These are phyloP conservation scores for Hyles euphorbiae DNA, from an alignment of 1,140 invertebrate genomes.

Conservation along the genomic window DNA sequence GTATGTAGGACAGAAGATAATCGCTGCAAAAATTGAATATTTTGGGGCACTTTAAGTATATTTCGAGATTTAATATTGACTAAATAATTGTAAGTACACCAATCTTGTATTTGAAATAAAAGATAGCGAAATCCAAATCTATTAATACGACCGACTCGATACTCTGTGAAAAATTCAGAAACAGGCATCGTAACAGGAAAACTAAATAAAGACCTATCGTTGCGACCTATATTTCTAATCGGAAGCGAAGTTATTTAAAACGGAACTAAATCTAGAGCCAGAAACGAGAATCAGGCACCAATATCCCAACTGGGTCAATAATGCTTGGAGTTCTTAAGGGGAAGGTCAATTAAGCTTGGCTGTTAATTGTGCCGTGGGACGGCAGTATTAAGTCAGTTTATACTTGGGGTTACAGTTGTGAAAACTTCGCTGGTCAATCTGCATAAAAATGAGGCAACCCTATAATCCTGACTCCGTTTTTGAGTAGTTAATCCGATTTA, in stretches of 20 bases:
- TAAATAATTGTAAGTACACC: too few species aligned
- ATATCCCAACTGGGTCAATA: constrained; percentile 15
- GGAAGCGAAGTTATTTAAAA: neutral
- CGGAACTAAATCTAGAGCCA: constrained; percentile 6
- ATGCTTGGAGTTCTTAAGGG: constrained; percentile 12
- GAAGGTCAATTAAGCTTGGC: constrained; percentile 16
- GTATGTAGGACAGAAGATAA: too few species aligned
- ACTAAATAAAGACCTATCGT: too few species aligned
- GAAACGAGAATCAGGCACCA: constrained; percentile 2
- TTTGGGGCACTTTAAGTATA: too few species aligned
- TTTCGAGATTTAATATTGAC: too few species aligned
- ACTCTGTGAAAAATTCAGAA: too few species aligned
- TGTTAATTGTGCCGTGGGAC: constrained; percentile 18
- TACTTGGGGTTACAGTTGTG: constrained; percentile 19
- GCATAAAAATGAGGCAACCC: constrained; percentile 35
- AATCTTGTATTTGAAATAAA: too few species aligned
- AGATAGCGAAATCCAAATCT: too few species aligned
- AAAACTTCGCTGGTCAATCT: constrained; percentile 35
- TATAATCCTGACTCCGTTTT: constrained; percentile 15
- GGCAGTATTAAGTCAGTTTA: constrained; percentile 32
- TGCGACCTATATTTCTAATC: too few species aligned
- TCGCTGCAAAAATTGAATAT: too few species aligned
- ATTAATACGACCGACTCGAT: too few species aligned
- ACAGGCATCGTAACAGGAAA: too few species aligned
- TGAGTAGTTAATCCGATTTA: constrained; percentile 38